Percentiles rank a stretch among this genome's conserved stretches.
These are phyloP conservation scores for Diachasma alloeum DNA, from an alignment of 1,140 invertebrate genomes.

Conservation along the genomic window DNA sequence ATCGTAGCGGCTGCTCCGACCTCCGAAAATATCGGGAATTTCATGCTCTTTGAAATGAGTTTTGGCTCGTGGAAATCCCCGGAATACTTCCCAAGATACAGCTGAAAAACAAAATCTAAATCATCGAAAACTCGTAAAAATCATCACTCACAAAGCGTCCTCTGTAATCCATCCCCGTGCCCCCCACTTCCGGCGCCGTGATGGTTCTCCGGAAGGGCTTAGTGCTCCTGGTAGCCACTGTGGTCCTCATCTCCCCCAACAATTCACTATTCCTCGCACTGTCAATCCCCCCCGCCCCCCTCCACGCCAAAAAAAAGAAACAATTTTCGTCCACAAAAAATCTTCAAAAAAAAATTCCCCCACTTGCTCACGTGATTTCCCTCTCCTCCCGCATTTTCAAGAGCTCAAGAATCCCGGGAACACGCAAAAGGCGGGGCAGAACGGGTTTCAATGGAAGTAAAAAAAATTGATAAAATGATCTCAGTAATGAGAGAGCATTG, in stretches of 20 bases:
- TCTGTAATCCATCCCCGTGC: constrained; percentile 46
- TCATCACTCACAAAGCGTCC: constrained; percentile 48
- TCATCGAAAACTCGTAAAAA: not conserved
- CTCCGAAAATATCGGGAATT: too few relatives aligned
- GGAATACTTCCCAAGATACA: too few relatives aligned
- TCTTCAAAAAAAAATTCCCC: not conserved
- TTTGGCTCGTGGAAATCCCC: too few relatives aligned
- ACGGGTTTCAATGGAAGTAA: not conserved
- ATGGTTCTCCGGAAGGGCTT: constrained; percentile 44
- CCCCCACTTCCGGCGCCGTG: constrained; percentile 32
- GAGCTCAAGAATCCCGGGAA: not conserved
- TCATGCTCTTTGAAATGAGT: too few relatives aligned
- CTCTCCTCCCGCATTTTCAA: not conserved
- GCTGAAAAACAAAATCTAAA: not conserved
- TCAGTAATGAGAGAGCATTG: not conserved
- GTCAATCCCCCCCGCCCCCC: too few relatives aligned
- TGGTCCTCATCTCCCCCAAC: constrained; percentile 48
- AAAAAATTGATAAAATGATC: not conserved
- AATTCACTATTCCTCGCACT: too few relatives aligned
- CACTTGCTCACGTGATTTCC: not conserved
- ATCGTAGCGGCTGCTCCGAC: too few relatives aligned
- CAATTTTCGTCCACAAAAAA: not conserved
- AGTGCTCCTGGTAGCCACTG: constrained; percentile 38
- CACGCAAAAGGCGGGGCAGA: not conserved
- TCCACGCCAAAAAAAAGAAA: not conserved